Base-by-base conservation (phyloP, 2,888 invertebrate genomes). In the Melipona beecheii region DNA sequence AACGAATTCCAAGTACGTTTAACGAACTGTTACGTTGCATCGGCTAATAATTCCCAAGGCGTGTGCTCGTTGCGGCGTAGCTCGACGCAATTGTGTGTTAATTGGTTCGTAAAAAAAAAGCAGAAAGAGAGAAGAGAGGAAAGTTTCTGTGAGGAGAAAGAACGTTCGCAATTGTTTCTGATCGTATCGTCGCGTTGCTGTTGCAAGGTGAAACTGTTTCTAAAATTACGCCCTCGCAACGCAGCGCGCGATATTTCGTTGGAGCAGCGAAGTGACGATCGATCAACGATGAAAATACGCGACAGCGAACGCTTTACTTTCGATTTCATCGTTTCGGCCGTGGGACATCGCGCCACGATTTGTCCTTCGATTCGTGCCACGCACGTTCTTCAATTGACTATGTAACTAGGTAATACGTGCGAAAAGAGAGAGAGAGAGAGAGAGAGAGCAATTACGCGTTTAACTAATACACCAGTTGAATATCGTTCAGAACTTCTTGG, bases 241-340 rank as follows among this genome's bases (percentile, higher is more conserved):
- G 21, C 3, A 24, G 31, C 13, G 4, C 4, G 36, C 43, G 50
- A 76, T 43, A 43, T 62, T 76, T 76, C 36, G 43, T 27, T 73
- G 36, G 50, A 21, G 21, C 50, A 31, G 54, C 19, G 2, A 13
- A 2, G 17, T 13, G 49, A 31, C 43, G 74, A 49, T 58, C 78
- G 78, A 78, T 58, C 31, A 27, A 24, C 31, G n/a, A 36, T 66
- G 79, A 72, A 79, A 81, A 81, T 62, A 68, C 72, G n/a, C 58
- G 70, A 70, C 78, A 43, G 43, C 31, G 2, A 13, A 31, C 68
- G 19, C 4, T 31, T 31, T 64, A 80, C 84, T 79, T 84, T 84
- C 84, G 74, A 80, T 84, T 80, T 84, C 84, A 66, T 76, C 70
- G 60, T 76, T 84, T 84, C 84, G 79, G 75, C 78, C 31, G 24